phyloP scores from a whole-genome alignment of 1,140 invertebrate genomes.

The Dendrolimus punctatus region DNA sequence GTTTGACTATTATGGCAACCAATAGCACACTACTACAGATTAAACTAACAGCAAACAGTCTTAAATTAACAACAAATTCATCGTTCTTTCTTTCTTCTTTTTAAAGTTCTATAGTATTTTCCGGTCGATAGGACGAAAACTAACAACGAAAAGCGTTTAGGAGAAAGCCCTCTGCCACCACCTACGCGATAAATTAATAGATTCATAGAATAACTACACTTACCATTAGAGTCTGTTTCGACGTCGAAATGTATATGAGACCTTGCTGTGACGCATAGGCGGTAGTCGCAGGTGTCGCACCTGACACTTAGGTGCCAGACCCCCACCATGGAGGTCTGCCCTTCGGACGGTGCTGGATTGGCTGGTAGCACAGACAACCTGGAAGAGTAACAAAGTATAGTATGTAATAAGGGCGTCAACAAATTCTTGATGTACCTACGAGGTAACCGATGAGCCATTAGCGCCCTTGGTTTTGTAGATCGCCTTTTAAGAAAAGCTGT shows the following conservation, averaged over 20 bases:
- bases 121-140: neutral
- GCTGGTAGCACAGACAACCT: conserved; percentile 48
- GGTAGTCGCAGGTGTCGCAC: conserved; percentile 51
- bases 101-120: neutral
- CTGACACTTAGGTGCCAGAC: conserved; percentile 51
- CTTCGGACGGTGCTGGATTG: conserved; percentile 12
- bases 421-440: too few species aligned
- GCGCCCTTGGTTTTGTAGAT: too few species aligned
- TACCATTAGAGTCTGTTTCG: conserved; percentile 29
- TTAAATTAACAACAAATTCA: neutral
- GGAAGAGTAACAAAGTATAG: conserved; percentile 2
- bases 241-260: conserved; percentile 35
- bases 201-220: neutral
- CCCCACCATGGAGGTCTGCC: conserved; percentile 25
- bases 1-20: too few species aligned
- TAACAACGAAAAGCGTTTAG: neutral
- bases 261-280: conserved; percentile 32
- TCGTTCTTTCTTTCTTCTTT: neutral
- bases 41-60: too few species aligned
- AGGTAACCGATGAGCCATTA: too few species aligned
- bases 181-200: neutral
- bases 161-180: neutral
- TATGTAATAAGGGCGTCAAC: too few species aligned
- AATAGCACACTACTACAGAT: too few species aligned
- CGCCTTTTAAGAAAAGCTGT: too few species aligned